These are phyloP conservation scores for Phaonia tiefii DNA, from an alignment of 2,888 invertebrate genomes.

Conservation along the genomic window DNA sequence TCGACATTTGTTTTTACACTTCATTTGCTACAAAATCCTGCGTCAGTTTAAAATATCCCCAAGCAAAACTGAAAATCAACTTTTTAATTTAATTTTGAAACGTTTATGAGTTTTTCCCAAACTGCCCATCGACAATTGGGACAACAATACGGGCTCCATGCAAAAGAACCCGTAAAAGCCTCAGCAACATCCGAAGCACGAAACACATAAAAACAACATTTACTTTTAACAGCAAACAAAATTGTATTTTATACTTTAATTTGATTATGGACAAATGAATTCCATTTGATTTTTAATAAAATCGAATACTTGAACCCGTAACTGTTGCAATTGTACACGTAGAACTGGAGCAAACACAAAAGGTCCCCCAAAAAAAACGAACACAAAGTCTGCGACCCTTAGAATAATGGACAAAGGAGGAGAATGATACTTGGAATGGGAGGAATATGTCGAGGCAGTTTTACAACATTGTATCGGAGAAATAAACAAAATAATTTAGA, in stretches of 20 bases:
- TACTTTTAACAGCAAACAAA: not conserved
- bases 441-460: not conserved
- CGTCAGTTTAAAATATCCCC: not conserved
- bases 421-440: not conserved
- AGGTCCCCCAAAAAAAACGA: constrained; percentile 38
- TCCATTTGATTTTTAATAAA: constrained; percentile 22
- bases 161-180: not conserved
- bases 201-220: constrained; percentile 13
- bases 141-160: constrained; percentile 11
- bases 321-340: not conserved
- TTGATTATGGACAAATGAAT: constrained; percentile 24
- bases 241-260: constrained; percentile 23
- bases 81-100: constrained; percentile 39
- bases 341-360: constrained; percentile 32
- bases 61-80: constrained; percentile 4
- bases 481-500: constrained; percentile 13
- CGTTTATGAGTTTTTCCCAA: constrained; percentile 22
- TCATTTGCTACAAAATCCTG: not conserved
- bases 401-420: not conserved
- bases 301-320: not conserved
- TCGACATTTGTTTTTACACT: constrained; percentile 17
- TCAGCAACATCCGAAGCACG: not conserved
- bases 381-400: not conserved
- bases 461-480: too few relatives aligned
- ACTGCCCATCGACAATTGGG: not conserved